Percentiles rank a stretch among this genome's conserved stretches.
Conservation (phyloP, 2,888 invertebrate species). For the Cheilosia soror region DNA sequence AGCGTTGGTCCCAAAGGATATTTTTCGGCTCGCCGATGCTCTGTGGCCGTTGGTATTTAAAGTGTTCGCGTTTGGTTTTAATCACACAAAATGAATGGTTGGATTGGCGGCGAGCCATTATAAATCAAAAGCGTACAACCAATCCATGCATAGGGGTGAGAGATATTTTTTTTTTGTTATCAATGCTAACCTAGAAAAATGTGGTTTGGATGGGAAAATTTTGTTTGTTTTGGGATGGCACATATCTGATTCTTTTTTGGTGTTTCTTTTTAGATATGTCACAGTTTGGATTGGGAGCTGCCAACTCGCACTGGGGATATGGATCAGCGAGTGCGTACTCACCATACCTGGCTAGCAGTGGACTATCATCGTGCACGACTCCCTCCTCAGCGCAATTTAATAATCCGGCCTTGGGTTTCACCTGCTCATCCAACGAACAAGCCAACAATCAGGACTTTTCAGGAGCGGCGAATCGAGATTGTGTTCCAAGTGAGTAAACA, state of each 20-base stretch:
- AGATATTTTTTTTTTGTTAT: not conserved
- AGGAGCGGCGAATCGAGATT: constrained; percentile 86
- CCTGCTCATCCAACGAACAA: constrained; percentile 89
- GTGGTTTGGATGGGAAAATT: not conserved
- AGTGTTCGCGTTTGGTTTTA: constrained; percentile 75
- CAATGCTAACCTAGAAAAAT: constrained; percentile 20
- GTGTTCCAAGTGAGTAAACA: constrained; percentile 83
- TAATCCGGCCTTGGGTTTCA: constrained; percentile 89
- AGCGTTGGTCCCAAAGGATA: constrained; percentile 27
- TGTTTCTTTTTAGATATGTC: constrained; percentile 88
- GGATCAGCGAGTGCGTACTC: constrained; percentile 94
- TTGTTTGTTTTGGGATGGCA: not conserved
- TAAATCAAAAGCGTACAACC: constrained; percentile 78
- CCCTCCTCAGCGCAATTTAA: constrained; percentile 89
- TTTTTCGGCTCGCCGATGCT: constrained; percentile 30
- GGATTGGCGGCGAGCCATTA: constrained; percentile 78
- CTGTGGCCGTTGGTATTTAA: constrained; percentile 56
- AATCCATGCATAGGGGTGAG: not conserved
- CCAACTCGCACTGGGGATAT: constrained; percentile 95
- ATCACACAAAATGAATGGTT: constrained; percentile 78
- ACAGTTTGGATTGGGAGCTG: constrained; percentile 92
- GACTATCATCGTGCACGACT: constrained; percentile 90
- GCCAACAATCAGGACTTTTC: constrained; percentile 85
- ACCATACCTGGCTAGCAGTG: constrained; percentile 90
- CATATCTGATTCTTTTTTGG: constrained; percentile 2